Base-by-base conservation (phyloP, 2,888 invertebrate genomes). In the Ophion ventricosus region DNA sequence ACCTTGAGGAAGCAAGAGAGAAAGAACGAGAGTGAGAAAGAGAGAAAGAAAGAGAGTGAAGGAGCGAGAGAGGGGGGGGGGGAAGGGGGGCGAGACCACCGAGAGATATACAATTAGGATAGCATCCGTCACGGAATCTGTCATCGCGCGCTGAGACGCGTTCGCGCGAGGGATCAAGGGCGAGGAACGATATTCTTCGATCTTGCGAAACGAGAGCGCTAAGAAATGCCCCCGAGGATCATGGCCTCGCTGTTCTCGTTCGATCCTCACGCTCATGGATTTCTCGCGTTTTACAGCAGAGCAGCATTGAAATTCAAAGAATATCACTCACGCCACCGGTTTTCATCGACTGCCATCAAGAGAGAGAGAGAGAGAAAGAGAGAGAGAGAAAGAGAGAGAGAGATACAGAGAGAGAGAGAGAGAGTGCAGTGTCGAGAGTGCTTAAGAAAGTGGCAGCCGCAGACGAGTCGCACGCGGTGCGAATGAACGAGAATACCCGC, bases 291-390 rank as follows among this genome's bases (percentile, higher is more conserved):
- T 75, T 74, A 35, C 77, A 64, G 29, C 72, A 64, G 63, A 73
- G 57, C 76, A 75, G 82, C 85, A 85, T 86, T 86, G 83, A 86
- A 86, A 86, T 86, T 85, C 86, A 86, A 85, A 82, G 83, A 81
- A 85, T 77, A 80, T 81, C 82, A 80, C 85, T 83, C 78, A 70
- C 75, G 80, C 77, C 83, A 86, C 85, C 85, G 85, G 86, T 85
- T 86, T 85, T 83, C 85, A 80, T 82, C 83, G 83, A 76, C 77
- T 20, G 72, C 25, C 57, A 61, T 43, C 59, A 54, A 64, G 35
- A 40, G 23, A 54, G 17, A 17, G 49, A 17, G 3, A 14, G 17
- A 49, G 2, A 17, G 43, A 79, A 54, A 80, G 72, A 54, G 56
- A 54, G 63, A 76, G 35, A 74, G 23, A 49, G 67, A 64, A 26